Percentiles rank a stretch among this genome's conserved stretches.
Conservation (phyloP, 35 echinoderm and acorn worm species). For the Lytechinus variegatus region DNA sequence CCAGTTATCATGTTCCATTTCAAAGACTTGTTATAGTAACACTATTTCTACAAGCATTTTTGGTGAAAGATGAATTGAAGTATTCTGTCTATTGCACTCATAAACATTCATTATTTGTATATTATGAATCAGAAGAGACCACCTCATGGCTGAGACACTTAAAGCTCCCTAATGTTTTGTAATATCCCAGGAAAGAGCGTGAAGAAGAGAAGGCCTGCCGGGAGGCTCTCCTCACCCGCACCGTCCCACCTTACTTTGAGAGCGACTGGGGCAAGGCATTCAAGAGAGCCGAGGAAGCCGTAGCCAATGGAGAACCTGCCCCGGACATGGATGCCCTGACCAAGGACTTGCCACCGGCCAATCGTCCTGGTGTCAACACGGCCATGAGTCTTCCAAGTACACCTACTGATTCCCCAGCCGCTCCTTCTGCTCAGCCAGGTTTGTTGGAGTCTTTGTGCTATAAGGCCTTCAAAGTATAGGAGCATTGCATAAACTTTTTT, state of each 20-base stretch:
- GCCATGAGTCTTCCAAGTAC: slow-evolving; percentile 80
- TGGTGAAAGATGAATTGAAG: too few relatives aligned
- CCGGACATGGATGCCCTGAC: slow-evolving; percentile 92
- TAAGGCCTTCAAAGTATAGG: too few relatives aligned
- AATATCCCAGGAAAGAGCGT: slow-evolving; percentile 59
- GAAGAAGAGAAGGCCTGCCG: slow-evolving; percentile 75
- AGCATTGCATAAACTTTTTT: too few relatives aligned
- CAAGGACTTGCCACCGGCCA: slow-evolving; percentile 73
- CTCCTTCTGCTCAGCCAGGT: slow-evolving; percentile 38
- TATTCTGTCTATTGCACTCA: too few relatives aligned
- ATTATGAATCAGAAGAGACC: not conserved
- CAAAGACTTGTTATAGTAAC: too few relatives aligned
- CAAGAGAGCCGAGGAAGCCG: slow-evolving; percentile 47
- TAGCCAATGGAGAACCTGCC: not conserved
- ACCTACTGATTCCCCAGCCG: slow-evolving; percentile 61
- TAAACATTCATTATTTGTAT: too few relatives aligned
- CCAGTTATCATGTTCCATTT: too few relatives aligned
- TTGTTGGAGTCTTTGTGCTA: not conserved
- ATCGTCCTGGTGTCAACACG: slow-evolving; percentile 56
- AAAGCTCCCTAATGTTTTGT: too few relatives aligned
- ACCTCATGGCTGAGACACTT: not conserved
- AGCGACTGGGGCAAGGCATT: slow-evolving; percentile 82
- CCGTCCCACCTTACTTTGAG: slow-evolving; percentile 88
- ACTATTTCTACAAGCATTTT: too few relatives aligned
- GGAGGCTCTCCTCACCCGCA: slow-evolving; percentile 72